A percentile compares a stretch with the other conserved stretches of the same genome.
Evolutionary conservation across 2,113 vertebrate genomes (phyloP).

Genomic region (Todiramphus chloris): DNA sequence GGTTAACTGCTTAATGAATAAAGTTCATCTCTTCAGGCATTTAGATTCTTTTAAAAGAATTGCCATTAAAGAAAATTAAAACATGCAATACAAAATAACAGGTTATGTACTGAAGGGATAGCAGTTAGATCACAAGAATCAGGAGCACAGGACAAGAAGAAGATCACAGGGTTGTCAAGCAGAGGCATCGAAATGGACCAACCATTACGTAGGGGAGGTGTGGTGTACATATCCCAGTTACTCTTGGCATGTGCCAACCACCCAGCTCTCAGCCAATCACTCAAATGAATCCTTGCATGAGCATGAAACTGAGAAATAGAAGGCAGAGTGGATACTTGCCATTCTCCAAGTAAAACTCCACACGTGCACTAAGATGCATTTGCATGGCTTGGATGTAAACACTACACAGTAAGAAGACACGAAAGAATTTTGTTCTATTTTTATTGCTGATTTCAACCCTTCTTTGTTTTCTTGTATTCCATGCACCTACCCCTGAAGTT

Average conservation of each 20-base stretch:
- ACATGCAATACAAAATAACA: background rate
- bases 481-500: background rate
- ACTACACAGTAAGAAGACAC: background rate
- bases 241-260: background rate
- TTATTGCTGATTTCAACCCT: background rate
- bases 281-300: background rate
- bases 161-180: background rate
- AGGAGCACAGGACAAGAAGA: background rate
- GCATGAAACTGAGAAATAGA: background rate
- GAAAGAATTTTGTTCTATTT: background rate
- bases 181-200: background rate
- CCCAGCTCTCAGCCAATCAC: background rate
- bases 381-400: background rate
- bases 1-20: slow-evolving; percentile 28
- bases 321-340: background rate
- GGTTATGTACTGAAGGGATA: background rate
- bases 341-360: background rate
- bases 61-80: background rate
- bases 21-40: background rate
- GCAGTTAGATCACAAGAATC: background rate
- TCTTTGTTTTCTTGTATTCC: background rate
- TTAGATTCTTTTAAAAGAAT: background rate
- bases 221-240: background rate
- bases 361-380: background rate
- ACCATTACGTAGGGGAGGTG: accelerated